Evolutionary conservation across 2,113 vertebrate species (phyloP).

Genomic region (Chinchilla lanigera): DNA sequence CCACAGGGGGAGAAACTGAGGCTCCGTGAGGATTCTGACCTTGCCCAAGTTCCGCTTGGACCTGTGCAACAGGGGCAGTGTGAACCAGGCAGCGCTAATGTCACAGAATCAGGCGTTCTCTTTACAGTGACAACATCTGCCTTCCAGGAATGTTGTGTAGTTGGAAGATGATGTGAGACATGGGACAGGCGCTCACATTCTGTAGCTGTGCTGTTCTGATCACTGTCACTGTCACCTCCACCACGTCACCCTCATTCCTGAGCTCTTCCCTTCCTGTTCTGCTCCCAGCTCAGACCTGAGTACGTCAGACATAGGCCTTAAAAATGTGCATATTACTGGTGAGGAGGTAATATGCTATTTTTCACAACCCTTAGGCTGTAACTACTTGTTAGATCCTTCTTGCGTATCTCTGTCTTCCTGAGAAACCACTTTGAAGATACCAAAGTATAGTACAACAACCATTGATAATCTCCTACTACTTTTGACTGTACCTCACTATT

Average conservation of each 20-base stretch:
- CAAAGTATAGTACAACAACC: too few species aligned
- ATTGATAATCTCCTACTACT: too few species aligned
- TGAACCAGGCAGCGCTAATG: accelerated
- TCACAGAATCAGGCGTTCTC: too few species aligned
- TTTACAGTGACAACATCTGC: accelerated
- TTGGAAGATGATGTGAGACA: accelerated
- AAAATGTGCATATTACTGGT: too few species aligned
- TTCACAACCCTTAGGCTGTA: too few species aligned
- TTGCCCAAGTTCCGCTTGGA: background rate
- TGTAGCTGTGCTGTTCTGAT: accelerated
- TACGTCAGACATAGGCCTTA: background rate
- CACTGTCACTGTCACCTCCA: too few species aligned
- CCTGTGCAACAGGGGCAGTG: background rate
- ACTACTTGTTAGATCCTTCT: too few species aligned
- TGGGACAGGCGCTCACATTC: accelerated
- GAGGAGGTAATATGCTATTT: too few species aligned
- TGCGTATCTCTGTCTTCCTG: too few species aligned
- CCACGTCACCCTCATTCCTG: background rate
- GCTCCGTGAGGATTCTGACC: background rate
- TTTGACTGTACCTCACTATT: too few species aligned
- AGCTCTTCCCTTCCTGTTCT: background rate
- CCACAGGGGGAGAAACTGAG: background rate
- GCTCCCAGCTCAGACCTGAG: background rate
- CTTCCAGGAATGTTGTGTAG: background rate
- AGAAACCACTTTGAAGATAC: too few species aligned